Conservation (phyloP, 1,140 invertebrate species). For the Neomicropteryx cornuta region DNA sequence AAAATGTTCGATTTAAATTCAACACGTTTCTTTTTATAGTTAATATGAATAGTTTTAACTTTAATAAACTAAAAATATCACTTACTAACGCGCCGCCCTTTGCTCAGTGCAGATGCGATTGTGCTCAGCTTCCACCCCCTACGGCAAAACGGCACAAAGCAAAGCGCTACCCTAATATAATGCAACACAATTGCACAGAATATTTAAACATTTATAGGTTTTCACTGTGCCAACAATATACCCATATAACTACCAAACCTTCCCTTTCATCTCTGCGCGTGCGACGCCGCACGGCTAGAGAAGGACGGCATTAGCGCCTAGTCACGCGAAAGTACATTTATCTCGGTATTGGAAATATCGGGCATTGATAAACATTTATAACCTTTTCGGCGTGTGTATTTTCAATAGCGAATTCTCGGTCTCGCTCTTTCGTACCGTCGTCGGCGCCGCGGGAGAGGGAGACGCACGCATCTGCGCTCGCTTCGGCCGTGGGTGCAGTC, state of each 20-base stretch:
- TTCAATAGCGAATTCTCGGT: background rate
- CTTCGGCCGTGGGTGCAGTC: constrained; percentile 1
- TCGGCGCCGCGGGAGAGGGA: background rate
- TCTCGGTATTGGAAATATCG: constrained; percentile 16
- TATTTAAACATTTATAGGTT: constrained; percentile 18
- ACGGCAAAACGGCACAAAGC: no score
- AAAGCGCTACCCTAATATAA: constrained; percentile 16
- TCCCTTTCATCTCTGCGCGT: constrained; percentile 12
- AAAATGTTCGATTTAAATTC: no score
- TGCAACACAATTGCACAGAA: constrained; percentile 16
- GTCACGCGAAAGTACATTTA: constrained; percentile 10
- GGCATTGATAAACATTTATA: constrained; percentile 17
- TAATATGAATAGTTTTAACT: no score
- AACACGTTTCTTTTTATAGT: no score
- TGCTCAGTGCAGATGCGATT: no score
- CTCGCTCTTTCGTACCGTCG: constrained; percentile 2
- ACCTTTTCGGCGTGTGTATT: constrained; percentile 12
- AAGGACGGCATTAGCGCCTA: no score
- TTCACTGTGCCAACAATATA: constrained; percentile 7
- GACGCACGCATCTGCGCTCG: constrained; percentile 4
- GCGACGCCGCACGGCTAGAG: no score
- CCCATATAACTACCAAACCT: background rate
- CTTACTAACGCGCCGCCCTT: no score
- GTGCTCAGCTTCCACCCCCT: constrained; percentile 10
- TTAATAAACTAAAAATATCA: no score